phyloP scores from a whole-genome alignment of 2,113 vertebrate genomes.

The Procavia capensis region DNA sequence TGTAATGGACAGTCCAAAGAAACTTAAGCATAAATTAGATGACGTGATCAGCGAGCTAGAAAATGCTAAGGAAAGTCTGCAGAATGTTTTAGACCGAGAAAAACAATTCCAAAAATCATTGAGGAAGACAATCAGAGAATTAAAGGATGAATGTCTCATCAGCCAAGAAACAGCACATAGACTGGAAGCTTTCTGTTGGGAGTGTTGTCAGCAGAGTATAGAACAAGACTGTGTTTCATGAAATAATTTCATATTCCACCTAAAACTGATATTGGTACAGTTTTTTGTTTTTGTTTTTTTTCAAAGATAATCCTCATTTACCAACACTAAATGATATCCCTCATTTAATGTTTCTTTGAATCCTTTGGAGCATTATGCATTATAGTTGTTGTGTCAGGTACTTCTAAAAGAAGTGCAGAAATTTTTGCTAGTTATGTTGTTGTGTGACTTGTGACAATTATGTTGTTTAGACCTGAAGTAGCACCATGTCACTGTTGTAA shows the following conservation, averaged over 20 bases:
- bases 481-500: conserved; percentile 27
- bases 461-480: conserved; percentile 56
- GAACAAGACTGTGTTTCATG: conserved; percentile 19
- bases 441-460: conserved; percentile 54
- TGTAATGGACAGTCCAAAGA: conserved; percentile 82
- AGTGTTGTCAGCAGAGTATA: conserved; percentile 50
- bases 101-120: conserved; percentile 74
- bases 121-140: conserved; percentile 74
- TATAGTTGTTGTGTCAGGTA: conserved; percentile 25
- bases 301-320: conserved; percentile 27
- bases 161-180: conserved; percentile 79
- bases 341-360: conserved; percentile 31
- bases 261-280: conserved; percentile 1
- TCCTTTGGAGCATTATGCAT: not conserved
- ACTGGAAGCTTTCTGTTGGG: conserved; percentile 74
- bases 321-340: not conserved
- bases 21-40: conserved; percentile 80
- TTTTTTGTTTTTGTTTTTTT: no score
- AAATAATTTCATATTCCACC: conserved; percentile 43
- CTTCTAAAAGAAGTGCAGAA: not conserved
- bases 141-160: conserved; percentile 78
- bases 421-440: conserved; percentile 47
- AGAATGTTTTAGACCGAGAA: conserved; percentile 75
- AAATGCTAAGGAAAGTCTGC: conserved; percentile 75
- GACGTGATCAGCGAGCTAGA: conserved; percentile 80